A percentile compares a stretch with the other conserved stretches of the same genome.
phyloP scores from a whole-genome alignment of 1,140 invertebrate genomes.

The Plutomurus gul region DNA sequence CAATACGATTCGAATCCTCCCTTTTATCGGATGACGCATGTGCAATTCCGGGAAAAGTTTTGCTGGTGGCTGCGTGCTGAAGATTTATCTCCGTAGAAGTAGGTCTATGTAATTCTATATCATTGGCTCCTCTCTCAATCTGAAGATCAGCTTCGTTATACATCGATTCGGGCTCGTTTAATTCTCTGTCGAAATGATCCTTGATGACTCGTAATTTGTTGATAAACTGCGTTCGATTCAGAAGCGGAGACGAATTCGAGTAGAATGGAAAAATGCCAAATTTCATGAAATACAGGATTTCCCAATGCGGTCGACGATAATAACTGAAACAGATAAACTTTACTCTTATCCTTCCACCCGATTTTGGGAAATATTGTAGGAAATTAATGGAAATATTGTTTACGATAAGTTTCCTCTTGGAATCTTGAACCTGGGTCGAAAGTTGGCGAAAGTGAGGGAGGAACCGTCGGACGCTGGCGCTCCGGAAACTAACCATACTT shows the following conservation, averaged over 20 bases:
- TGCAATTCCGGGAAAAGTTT: no score
- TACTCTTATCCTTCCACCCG: not conserved
- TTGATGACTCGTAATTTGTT: constrained; percentile 30
- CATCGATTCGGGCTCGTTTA: no score
- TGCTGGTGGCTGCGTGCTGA: no score
- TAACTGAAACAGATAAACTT: not conserved
- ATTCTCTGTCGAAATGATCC: not conserved
- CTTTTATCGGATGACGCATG: no score
- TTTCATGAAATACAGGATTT: constrained; percentile 39
- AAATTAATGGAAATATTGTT: not conserved
- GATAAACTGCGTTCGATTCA: constrained; percentile 35
- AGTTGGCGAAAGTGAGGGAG: constrained; percentile 32
- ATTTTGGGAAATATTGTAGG: no score
- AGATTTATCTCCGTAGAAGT: no score
- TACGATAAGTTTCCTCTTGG: constrained; percentile 39
- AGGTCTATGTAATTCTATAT: no score
- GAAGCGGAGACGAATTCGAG: constrained; percentile 10
- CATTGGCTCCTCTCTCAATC: no score
- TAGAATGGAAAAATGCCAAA: constrained; percentile 41
- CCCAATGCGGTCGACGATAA: constrained; percentile 38
- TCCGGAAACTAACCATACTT: not conserved
- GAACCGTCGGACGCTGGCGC: not conserved
- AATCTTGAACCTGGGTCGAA: constrained; percentile 39
- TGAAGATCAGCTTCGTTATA: no score
- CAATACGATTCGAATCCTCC: no score